Conservation (phyloP, 2,113 vertebrate genomes). For the Aythya baeri region DNA sequence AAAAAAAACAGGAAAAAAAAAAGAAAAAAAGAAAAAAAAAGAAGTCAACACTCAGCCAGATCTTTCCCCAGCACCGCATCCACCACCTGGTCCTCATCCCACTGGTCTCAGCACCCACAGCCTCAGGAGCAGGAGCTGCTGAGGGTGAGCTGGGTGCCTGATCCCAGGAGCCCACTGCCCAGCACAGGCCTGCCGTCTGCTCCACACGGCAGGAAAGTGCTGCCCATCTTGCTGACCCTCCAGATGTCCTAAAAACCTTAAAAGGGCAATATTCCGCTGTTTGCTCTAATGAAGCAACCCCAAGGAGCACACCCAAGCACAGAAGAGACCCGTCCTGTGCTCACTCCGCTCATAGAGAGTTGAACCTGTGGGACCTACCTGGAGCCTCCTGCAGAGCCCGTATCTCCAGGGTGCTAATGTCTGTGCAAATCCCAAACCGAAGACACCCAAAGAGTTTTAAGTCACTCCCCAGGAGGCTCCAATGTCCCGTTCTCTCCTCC, state of each 20-base stretch:
- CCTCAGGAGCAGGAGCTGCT: too few species aligned
- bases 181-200: too few species aligned
- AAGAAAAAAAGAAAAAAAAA: not conserved
- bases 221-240: not conserved
- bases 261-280: not conserved
- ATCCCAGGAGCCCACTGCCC: not conserved
- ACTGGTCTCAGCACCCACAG: too few species aligned
- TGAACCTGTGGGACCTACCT: not conserved
- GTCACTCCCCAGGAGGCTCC: not conserved
- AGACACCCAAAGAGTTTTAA: not conserved
- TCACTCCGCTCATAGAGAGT: not conserved
- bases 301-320: not conserved
- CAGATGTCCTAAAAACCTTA: not conserved
- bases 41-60: too few species aligned
- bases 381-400: not conserved
- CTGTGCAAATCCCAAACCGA: not conserved
- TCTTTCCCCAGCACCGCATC: not conserved
- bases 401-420: not conserved
- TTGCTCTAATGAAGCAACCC: not conserved
- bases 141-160: too few species aligned
- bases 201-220: too few species aligned
- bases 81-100: too few species aligned
- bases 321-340: not conserved
- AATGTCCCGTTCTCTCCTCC: not conserved
- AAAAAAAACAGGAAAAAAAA: not conserved